A percentile compares a stretch with the other conserved stretches of the same genome.
Evolutionary conservation across 1,140 invertebrate genomes (phyloP).

Genomic region (Drosophila lacertosa): DNA sequence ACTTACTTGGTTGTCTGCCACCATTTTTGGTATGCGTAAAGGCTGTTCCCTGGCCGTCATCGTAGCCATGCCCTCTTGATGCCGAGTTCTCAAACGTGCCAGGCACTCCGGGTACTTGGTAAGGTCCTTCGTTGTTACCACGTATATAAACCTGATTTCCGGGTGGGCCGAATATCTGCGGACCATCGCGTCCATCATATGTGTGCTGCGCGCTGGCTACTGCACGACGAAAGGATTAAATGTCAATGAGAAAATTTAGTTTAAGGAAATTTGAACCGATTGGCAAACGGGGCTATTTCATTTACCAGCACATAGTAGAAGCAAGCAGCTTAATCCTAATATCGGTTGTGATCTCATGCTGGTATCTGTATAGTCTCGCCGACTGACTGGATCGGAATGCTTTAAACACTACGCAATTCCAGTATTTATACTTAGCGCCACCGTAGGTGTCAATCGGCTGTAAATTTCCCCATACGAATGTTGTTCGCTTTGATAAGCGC

Average conservation of each 20-base stretch:
- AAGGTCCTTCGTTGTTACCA: conserved; percentile 48
- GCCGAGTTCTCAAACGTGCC: conserved; percentile 49
- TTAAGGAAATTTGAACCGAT: neutral
- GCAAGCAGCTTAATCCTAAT: conserved; percentile 25
- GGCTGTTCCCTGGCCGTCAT: conserved; percentile 51
- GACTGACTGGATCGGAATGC: conserved; percentile 12
- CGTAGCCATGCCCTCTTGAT: conserved; percentile 43
- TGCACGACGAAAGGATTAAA: neutral
- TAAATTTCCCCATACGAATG: conserved; percentile 20
- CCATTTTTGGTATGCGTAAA: conserved; percentile 43
- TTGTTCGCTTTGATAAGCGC: conserved; percentile 26
- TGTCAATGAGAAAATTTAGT: neutral
- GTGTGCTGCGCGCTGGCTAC: conserved; percentile 41
- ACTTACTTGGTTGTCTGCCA: conserved; percentile 12
- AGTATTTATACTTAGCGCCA: conserved; percentile 27
- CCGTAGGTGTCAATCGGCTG: neutral
- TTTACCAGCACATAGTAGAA: conserved; percentile 34
- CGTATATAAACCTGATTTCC: conserved; percentile 61
- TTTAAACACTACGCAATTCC: neutral
- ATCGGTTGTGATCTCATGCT: conserved; percentile 20
- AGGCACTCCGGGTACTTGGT: conserved; percentile 48
- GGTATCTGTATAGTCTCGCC: neutral
- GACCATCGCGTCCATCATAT: conserved; percentile 56
- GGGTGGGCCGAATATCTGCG: conserved; percentile 48
- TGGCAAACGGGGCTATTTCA: neutral